Evolutionary conservation across 30 jellyfish, hydroid and myxozoan species (phyloP), one percentile per base, ranked within the genome.

Genomic region (Aurelia aurita complex sp. Pacific): DNA sequence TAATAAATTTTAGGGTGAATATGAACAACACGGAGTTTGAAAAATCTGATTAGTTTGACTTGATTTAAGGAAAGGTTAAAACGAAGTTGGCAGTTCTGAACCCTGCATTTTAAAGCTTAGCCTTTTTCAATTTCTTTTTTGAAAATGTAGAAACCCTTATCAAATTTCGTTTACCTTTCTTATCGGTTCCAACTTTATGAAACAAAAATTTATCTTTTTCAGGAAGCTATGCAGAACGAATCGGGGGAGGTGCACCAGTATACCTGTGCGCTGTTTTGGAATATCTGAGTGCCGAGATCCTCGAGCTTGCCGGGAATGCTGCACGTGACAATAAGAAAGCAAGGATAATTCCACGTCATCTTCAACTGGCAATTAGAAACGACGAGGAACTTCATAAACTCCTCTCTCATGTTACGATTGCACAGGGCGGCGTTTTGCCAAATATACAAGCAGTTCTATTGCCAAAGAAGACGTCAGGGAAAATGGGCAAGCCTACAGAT

Each of bases 341-440:
- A 3, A 61, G 98, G 8, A 86, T 94, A 3, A 85, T 89, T 42
- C 99, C 99, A 11, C 88, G 99, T 17, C 99, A 94, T 64, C 54
- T 94, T 60, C 91, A 86, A 61, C 88, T 94, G 66, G 99, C 99
- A 0, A 76, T 94, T 10, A 81, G 96, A 36, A 94, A 94, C 74
- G 99, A 94, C 62, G 99, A 94, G 64, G 99, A 94, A 55, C 80
- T 94, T 12, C 88, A 89, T 64, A 88, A 90, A 63, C 88, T 94
- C n/a, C 84, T 94, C 1, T 46, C 87, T 4, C 90, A 88, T n/a
- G 98, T 94, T 8, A 94, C 97, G 50, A 94, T 94, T 59, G 97
- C 98, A 35, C 97, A 94, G 74, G 98, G 98, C 10, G 98, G 99
- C 12, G 99, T 94, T 50, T 67, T 94, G 42, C 99, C 99, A 16